These are phyloP conservation scores for Andricus curvator DNA, from an alignment of 2,888 invertebrate species.

Conservation along the genomic window DNA sequence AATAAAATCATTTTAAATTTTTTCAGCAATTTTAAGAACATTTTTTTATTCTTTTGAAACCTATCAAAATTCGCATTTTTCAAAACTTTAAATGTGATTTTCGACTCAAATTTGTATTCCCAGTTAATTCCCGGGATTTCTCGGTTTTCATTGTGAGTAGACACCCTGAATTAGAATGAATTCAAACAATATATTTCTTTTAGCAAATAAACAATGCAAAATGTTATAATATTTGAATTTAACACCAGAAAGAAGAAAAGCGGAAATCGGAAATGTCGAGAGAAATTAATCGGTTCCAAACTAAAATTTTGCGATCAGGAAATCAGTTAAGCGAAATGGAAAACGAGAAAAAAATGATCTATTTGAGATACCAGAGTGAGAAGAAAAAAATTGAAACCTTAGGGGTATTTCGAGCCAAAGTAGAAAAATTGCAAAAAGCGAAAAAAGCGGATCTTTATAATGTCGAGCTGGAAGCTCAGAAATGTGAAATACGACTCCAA, in stretches of 20 bases:
- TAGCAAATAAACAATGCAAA: constrained; percentile 78
- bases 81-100: no score
- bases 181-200: constrained; percentile 24
- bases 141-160: no score
- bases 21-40: no score
- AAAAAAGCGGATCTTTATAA: constrained; percentile 65
- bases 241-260: constrained; percentile 69
- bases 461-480: constrained; percentile 67
- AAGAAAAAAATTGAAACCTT: constrained; percentile 64
- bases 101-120: no score
- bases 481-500: constrained; percentile 67
- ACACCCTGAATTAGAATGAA: neutral
- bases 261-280: constrained; percentile 61
- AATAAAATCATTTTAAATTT: no score
- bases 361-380: constrained; percentile 63
- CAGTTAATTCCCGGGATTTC: no score
- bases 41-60: no score
- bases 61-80: no score
- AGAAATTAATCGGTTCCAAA: constrained; percentile 66
- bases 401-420: constrained; percentile 54
- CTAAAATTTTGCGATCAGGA: constrained; percentile 57
- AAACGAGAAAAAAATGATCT: constrained; percentile 63
- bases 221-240: constrained; percentile 14
- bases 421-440: constrained; percentile 63
- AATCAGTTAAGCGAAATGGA: constrained; percentile 63